phyloP scores from a whole-genome alignment of 2,888 invertebrate genomes.

The Cataglyphis albicans region DNA sequence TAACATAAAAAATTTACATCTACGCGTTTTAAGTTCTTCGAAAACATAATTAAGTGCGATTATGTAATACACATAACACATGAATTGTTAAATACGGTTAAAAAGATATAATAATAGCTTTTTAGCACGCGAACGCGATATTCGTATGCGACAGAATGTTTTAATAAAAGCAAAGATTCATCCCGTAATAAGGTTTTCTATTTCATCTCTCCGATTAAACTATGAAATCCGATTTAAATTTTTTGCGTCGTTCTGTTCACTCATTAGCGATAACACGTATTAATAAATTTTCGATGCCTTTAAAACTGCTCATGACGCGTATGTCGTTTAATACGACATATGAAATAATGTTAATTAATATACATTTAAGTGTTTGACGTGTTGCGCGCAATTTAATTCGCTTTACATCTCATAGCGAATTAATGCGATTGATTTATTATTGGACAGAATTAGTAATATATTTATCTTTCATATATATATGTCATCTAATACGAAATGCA shows the following conservation, averaged over 20 bases:
- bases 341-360: slow-evolving; percentile 4
- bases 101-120: slow-evolving; percentile 25
- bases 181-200: slow-evolving; percentile 18
- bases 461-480: slow-evolving; percentile 13
- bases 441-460: slow-evolving; percentile 12
- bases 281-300: not conserved
- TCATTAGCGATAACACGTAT: slow-evolving; percentile 1
- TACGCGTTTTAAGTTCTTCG: slow-evolving; percentile 10
- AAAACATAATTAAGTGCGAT: slow-evolving; percentile 23
- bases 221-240: slow-evolving; percentile 4
- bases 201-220: slow-evolving; percentile 17
- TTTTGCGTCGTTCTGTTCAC: not conserved
- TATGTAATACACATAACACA: slow-evolving; percentile 21
- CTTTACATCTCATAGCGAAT: not conserved
- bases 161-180: slow-evolving; percentile 4
- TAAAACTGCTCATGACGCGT: slow-evolving; percentile 1
- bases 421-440: slow-evolving; percentile 34
- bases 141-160: slow-evolving; percentile 1
- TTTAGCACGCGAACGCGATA: slow-evolving; percentile 7
- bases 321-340: not conserved
- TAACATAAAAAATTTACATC: slow-evolving; percentile 11
- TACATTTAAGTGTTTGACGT: not conserved
- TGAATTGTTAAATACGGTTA: slow-evolving; percentile 34
- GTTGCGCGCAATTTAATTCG: slow-evolving; percentile 26
- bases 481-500: slow-evolving; percentile 25